A percentile compares a stretch with the other conserved stretches of the same genome.
Conservation (phyloP, 92 coral and sea anemone genomes). For the Actinostola sp. region DNA sequence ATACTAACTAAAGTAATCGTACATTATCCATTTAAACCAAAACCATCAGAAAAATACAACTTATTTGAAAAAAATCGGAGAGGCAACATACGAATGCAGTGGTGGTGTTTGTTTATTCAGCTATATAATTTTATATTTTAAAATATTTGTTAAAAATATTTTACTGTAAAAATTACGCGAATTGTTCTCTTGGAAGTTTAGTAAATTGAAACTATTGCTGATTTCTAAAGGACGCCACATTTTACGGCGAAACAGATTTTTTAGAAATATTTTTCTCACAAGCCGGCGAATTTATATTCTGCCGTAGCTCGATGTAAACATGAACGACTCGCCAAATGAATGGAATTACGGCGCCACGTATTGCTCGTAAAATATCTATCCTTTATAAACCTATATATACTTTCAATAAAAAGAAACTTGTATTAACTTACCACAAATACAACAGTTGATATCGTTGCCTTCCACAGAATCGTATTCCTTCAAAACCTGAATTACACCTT, state of each 20-base stretch:
- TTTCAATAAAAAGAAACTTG: background rate
- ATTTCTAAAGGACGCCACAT: conserved; percentile 6
- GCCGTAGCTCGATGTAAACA: conserved; percentile 57
- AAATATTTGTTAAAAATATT: conserved; percentile 69
- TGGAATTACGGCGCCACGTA: conserved; percentile 37
- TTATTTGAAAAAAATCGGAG: conserved; percentile 22
- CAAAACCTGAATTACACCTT: conserved; percentile 97
- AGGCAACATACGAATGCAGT: conserved; percentile 21
- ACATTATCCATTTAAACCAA: background rate
- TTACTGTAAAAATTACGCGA: background rate
- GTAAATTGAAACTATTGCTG: background rate
- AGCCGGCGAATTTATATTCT: conserved; percentile 29
- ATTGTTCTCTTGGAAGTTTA: background rate
- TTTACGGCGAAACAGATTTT: conserved; percentile 15
- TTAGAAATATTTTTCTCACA: conserved; percentile 19
- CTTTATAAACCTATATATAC: conserved; percentile 7
- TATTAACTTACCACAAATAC: conserved; percentile 91
- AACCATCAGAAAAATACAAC: conserved; percentile 29
- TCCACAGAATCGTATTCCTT: conserved; percentile 93
- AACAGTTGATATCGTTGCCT: conserved; percentile 96
- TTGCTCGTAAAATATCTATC: conserved; percentile 10
- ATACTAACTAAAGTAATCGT: background rate
- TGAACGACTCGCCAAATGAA: conserved; percentile 41
- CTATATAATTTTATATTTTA: conserved; percentile 69
- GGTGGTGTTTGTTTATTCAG: conserved; percentile 80